phyloP scores from a whole-genome alignment of 2,113 vertebrate species.

The Anser brachyrhynchus region DNA sequence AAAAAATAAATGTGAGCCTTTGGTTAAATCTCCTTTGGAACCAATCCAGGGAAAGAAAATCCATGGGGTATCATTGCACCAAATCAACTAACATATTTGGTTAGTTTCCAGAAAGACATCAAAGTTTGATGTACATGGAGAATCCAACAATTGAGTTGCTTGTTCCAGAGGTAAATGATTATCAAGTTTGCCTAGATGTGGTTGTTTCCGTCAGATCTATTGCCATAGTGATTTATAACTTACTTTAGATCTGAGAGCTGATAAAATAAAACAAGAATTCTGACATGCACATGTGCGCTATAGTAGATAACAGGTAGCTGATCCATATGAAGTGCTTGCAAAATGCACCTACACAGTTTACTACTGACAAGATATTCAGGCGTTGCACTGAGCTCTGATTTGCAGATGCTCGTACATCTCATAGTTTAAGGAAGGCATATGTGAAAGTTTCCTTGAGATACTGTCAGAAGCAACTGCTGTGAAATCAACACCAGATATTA shows the following conservation, averaged over 20 bases:
- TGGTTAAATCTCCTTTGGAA: neutral
- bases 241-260: neutral
- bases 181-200: neutral
- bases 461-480: neutral
- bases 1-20: neutral
- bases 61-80: neutral
- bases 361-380: neutral
- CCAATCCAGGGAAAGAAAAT: neutral
- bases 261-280: neutral
- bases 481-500: neutral
- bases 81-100: neutral
- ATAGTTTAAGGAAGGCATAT: neutral
- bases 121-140: neutral
- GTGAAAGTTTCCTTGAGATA: neutral
- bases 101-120: neutral
- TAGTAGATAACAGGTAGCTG: neutral
- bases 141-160: neutral
- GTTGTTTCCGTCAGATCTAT: neutral
- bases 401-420: neutral
- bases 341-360: neutral
- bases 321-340: neutral
- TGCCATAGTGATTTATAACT: neutral
- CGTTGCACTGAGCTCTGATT: neutral
- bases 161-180: neutral
- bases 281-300: neutral